Conservation (phyloP, 2,797 vertebrate species). For the Acanthurus tractus region DNA sequence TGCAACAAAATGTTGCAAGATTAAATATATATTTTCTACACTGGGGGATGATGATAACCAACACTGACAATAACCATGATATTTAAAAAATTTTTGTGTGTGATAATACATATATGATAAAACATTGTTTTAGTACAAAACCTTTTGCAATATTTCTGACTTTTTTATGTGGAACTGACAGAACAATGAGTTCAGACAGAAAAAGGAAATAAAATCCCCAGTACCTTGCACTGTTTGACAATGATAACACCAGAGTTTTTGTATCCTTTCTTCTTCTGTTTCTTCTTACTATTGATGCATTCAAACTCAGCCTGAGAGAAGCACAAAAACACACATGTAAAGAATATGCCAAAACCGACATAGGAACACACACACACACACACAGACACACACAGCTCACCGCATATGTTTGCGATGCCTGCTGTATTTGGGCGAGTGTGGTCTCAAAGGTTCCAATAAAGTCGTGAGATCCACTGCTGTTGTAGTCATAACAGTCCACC, state of each 20-base stretch:
- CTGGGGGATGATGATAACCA: no score
- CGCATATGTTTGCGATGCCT: slow-evolving; percentile 87
- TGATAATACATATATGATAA: no score
- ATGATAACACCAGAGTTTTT: slow-evolving; percentile 96
- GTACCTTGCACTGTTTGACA: slow-evolving; percentile 93
- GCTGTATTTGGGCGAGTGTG: slow-evolving; percentile 89
- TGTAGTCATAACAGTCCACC: slow-evolving; percentile 96
- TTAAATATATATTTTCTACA: no score
- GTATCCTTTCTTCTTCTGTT: slow-evolving; percentile 94
- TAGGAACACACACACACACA: background rate
- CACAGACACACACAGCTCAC: slow-evolving; percentile 80
- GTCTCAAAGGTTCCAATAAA: slow-evolving; percentile 93
- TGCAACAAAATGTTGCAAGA: no score
- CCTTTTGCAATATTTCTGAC: no score
- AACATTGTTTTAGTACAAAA: no score
- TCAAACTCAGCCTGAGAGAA: slow-evolving; percentile 92
- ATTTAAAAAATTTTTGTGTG: no score
- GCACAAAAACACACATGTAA: slow-evolving; percentile 15
- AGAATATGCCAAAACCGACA: background rate
- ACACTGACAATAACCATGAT: no score
- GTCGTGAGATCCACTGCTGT: slow-evolving; percentile 93
- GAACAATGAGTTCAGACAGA: background rate
- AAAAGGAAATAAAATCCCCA: background rate
- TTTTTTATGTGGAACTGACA: background rate
- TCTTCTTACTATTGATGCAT: slow-evolving; percentile 95